Evolutionary conservation across 2,113 vertebrate species (phyloP), one percentile per base, ranked within the genome.

Genomic region (Chlamydotis undulata): DNA sequence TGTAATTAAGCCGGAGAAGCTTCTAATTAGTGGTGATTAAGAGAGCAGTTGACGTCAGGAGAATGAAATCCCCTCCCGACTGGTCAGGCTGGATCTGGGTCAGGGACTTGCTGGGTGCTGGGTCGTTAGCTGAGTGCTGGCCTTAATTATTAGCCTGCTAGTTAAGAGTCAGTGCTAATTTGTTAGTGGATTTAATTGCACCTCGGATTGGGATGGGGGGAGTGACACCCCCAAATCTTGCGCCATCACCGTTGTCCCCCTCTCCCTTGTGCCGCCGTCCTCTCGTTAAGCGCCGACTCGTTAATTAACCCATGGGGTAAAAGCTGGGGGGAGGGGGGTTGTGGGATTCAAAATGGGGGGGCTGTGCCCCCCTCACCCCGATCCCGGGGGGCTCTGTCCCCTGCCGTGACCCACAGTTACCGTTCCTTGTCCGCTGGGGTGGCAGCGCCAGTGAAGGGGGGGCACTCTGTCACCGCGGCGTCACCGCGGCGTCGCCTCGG

Each of bases 21-120:
- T 78, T 31, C 14, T 79, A 93, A 93, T 93, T 93, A 93, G 53
- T 3, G 23, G 10, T 79, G 37, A 84, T 89, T 84, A 93, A 65
- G 68, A 11, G 22, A 33, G 16, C 4, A 21, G 9, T 47, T 74
- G 91, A 93, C n/a, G 91, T 84, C 91, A 89, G 52, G 23, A 77
- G 84, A 29, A 12, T 41, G 29, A 83, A 93, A 33, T 35, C 50
- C 43, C 16, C 21, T 55, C 59, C 21, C 5, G 23, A 31, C 14
- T 0, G 23, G 76, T 53, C 37, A 21, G 55, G 6, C 35, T 1
- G 21, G 63, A 87, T 92, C 29, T 13, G 12, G 82, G 89, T 67
- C 60, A 75, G 33, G 37, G 57, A 31, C 15, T 19, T 60, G 43
- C 5, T 56, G 65, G 47, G 43, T 3, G 6, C 31, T 0, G 2